These are phyloP conservation scores for Atta texana DNA, from an alignment of 1,140 invertebrate genomes.

Conservation along the genomic window DNA sequence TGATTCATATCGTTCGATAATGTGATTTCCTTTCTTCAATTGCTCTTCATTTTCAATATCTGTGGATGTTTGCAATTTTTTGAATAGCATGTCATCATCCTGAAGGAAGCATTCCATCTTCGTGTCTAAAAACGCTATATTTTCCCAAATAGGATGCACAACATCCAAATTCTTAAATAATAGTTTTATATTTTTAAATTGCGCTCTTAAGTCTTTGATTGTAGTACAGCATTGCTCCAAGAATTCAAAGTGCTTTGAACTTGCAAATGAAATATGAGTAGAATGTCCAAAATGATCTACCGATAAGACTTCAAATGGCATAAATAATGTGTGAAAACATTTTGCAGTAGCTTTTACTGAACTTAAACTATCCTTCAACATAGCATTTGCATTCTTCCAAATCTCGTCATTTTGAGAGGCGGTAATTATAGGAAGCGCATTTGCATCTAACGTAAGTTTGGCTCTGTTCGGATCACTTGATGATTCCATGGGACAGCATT, in stretches of 20 bases:
- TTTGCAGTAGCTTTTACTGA: conserved; percentile 73
- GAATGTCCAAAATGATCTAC: conserved; percentile 73
- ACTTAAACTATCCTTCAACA: conserved; percentile 79
- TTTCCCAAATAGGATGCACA: conserved; percentile 80
- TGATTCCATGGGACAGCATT: conserved; percentile 87
- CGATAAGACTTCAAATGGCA: conserved; percentile 57
- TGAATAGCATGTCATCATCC: conserved; percentile 40
- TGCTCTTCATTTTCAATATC: conserved; percentile 45
- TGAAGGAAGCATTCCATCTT: conserved; percentile 67
- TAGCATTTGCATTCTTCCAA: conserved; percentile 85
- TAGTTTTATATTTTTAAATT: conserved; percentile 78
- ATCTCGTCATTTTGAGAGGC: conserved; percentile 84
- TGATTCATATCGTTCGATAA: conserved; percentile 78
- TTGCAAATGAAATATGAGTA: conserved; percentile 80
- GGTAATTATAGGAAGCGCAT: conserved; percentile 82
- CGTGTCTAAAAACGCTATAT: conserved; percentile 73
- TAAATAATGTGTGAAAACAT: conserved; percentile 84
- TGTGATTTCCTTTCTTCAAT: conserved; percentile 24
- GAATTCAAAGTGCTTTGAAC: conserved; percentile 80
- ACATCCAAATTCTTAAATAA: conserved; percentile 82
- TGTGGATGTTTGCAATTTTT: conserved; percentile 55
- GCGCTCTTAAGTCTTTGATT: conserved; percentile 79
- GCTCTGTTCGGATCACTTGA: conserved; percentile 76
- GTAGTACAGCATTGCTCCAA: conserved; percentile 77
- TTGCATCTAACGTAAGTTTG: conserved; percentile 72